These are phyloP conservation scores for Fistularia tabacaria DNA, from an alignment of 2,797 vertebrate genomes.

Conservation along the genomic window DNA sequence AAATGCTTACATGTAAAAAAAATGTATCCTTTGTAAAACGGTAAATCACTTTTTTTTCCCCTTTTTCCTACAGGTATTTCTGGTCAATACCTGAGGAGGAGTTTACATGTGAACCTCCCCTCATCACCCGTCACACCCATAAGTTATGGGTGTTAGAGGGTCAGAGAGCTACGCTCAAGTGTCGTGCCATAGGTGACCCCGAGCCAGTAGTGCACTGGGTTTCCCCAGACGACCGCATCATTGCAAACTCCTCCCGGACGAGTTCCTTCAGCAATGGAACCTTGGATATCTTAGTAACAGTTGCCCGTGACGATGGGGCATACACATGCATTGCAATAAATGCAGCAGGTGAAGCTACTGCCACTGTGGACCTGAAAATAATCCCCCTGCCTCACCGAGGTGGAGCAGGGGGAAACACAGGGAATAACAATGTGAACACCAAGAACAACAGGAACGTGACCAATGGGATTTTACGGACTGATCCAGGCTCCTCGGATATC, in stretches of 20 bases:
- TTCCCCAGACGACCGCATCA: conserved; percentile 86
- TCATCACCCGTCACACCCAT: conserved; percentile 91
- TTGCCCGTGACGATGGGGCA: conserved; percentile 81
- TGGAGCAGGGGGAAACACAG: conserved; percentile 54
- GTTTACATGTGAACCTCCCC: conserved; percentile 89
- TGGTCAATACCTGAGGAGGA: conserved; percentile 92
- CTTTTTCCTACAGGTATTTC: conserved; percentile 75
- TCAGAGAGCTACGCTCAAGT: conserved; percentile 85
- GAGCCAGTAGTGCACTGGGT: conserved; percentile 89
- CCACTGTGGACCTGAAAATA: conserved; percentile 84
- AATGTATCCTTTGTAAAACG: no score
- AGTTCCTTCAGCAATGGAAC: conserved; percentile 88
- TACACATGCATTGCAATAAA: conserved; percentile 93
- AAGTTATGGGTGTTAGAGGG: conserved; percentile 90
- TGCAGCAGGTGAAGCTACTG: conserved; percentile 87
- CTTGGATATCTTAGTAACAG: conserved; percentile 84
- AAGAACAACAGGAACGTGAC: conserved; percentile 69
- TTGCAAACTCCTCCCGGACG: conserved; percentile 85
- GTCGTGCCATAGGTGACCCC: conserved; percentile 87
- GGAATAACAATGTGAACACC: conserved; percentile 56
- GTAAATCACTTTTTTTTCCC: not conserved
- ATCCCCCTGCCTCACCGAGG: conserved; percentile 85
- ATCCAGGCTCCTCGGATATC: conserved; percentile 78
- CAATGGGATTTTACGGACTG: conserved; percentile 72
- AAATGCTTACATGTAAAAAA: no score